phyloP scores from a whole-genome alignment of 2,888 invertebrate species.

The Zygogramma bicolorata region DNA sequence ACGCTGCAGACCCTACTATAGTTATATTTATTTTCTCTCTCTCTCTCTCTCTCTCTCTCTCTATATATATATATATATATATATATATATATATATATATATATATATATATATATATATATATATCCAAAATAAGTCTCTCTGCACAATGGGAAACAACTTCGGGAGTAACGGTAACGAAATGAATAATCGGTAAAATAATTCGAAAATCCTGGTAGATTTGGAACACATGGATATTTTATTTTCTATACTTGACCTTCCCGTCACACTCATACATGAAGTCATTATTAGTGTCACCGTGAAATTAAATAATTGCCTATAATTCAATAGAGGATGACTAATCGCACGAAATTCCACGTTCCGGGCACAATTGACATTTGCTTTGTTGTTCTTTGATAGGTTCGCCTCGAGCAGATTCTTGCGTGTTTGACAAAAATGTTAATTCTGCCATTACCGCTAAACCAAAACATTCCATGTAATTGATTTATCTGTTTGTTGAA shows the following conservation, averaged over 20 bases:
- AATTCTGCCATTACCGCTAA: background rate
- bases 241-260: background rate
- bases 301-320: conserved; percentile 2
- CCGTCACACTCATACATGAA: conserved; percentile 3
- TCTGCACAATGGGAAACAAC: no score
- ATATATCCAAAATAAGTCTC: no score
- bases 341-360: background rate
- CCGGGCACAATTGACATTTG: conserved; percentile 8
- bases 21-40: no score
- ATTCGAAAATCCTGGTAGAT: background rate
- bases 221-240: background rate
- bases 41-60: no score
- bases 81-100: no score
- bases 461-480: conserved; percentile 2
- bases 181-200: no score
- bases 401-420: background rate
- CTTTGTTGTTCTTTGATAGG: background rate
- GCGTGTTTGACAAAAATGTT: conserved; percentile 10
- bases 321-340: background rate
- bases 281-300: conserved; percentile 1
- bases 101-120: no score
- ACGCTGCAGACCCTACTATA: no score
- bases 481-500: conserved; percentile 4
- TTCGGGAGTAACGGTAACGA: no score
- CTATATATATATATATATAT: no score